Evolutionary conservation across 2,797 vertebrate species (phyloP).

Genomic region (Telmatherina bonti): DNA sequence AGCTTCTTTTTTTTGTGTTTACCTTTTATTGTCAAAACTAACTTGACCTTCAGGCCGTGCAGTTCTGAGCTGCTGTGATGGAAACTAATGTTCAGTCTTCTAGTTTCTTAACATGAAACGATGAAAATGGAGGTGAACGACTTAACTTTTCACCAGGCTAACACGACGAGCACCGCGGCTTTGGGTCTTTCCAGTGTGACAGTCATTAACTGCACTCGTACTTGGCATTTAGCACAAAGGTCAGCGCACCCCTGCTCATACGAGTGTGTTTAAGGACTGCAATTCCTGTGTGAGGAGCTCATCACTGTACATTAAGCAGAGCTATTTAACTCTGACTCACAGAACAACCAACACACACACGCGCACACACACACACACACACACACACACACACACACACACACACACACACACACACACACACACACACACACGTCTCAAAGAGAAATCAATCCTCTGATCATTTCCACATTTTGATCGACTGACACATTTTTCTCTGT

Average conservation of each 20-base stretch:
- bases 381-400: not conserved
- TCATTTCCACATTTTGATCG: constrained; percentile 22
- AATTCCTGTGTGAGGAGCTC: constrained; percentile 16
- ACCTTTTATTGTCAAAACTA: not conserved
- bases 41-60: not conserved
- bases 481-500: not conserved
- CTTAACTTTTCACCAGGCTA: not conserved
- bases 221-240: constrained; percentile 11
- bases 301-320: not conserved
- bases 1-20: not conserved
- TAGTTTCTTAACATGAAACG: not conserved
- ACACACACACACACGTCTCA: not conserved
- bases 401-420: not conserved
- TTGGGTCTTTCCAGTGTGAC: too few species aligned
- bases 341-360: not conserved
- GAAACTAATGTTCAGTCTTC: not conserved
- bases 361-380: not conserved
- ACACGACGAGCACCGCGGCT: not conserved
- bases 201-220: not conserved
- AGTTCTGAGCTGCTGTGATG: too few species aligned
- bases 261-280: not conserved
- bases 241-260: constrained; percentile 9
- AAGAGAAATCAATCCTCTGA: constrained; percentile 9
- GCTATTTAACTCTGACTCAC: constrained; percentile 12
- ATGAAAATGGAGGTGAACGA: not conserved